Evolutionary conservation across 2,888 invertebrate genomes (phyloP).

Genomic region (Myathropa florea): DNA sequence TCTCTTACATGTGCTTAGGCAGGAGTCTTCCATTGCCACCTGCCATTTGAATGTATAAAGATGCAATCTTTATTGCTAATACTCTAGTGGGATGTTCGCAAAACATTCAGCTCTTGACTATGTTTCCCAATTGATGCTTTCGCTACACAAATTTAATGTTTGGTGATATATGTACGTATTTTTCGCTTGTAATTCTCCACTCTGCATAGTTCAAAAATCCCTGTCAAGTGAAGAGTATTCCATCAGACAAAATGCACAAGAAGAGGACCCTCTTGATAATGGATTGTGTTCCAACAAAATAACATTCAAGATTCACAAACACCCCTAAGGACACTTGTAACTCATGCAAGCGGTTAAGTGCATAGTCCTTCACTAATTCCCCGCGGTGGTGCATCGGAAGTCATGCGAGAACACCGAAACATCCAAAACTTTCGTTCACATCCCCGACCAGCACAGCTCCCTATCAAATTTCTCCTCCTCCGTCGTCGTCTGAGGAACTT

Average conservation of each 20-base stretch:
- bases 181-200: no score
- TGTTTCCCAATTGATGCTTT: no score
- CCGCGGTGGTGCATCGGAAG: background rate
- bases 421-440: background rate
- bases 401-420: background rate
- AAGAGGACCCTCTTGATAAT: background rate
- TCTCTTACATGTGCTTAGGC: no score
- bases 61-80: no score
- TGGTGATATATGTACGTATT: no score
- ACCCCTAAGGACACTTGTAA: conserved; percentile 6
- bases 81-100: no score
- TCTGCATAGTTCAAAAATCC: no score
- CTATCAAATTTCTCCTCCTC: background rate
- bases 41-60: no score
- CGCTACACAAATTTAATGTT: no score
- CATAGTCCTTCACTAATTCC: background rate
- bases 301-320: conserved; percentile 17
- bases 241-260: background rate
- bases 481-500: background rate
- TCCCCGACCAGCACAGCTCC: background rate
- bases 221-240: background rate
- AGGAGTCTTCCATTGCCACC: no score
- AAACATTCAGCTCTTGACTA: no score
- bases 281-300: background rate
- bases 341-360: conserved; percentile 1